Conservation (phyloP, 2,797 vertebrate species). For the Falco berigora region DNA sequence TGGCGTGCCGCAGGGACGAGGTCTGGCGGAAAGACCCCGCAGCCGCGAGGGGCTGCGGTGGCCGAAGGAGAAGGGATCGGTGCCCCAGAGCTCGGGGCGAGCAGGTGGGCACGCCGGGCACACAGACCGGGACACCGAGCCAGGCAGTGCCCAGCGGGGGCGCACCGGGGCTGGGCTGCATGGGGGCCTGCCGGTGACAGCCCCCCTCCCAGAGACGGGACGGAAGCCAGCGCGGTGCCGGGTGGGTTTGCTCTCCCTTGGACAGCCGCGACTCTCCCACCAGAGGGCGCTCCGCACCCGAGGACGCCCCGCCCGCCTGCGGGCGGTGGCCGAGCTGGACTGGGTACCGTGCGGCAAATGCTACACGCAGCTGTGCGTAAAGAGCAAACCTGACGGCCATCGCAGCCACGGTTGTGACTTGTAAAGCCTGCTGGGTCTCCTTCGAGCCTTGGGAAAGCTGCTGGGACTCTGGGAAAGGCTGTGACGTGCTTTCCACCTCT, state of each 20-base stretch:
- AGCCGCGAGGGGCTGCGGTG: rapidly evolving
- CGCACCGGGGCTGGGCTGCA: too few relatives aligned
- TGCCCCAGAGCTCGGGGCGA: rapidly evolving
- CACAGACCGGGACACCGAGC: rapidly evolving
- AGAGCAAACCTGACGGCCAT: rapidly evolving
- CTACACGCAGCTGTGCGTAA: too few relatives aligned
- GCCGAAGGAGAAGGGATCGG: not conserved
- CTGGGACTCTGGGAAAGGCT: not conserved
- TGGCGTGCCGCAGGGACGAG: rapidly evolving
- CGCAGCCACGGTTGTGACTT: rapidly evolving
- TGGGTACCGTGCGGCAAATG: too few relatives aligned
- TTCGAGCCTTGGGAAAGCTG: not conserved
- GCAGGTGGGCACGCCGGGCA: rapidly evolving
- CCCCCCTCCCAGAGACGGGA: too few relatives aligned
- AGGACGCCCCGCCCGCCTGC: not conserved
- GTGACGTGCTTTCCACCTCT: not conserved
- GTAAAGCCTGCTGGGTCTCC: not conserved
- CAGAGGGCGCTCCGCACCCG: not conserved
- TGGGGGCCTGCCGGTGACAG: too few relatives aligned
- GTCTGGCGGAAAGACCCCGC: too few relatives aligned
- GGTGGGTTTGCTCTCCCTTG: rapidly evolving
- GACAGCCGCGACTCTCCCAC: not conserved
- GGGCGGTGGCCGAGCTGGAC: rapidly evolving
- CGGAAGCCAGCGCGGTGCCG: not conserved
- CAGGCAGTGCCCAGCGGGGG: not conserved